These are phyloP conservation scores for Gasterosteus nipponicus DNA, from an alignment of 2,113 vertebrate genomes.

Conservation along the genomic window DNA sequence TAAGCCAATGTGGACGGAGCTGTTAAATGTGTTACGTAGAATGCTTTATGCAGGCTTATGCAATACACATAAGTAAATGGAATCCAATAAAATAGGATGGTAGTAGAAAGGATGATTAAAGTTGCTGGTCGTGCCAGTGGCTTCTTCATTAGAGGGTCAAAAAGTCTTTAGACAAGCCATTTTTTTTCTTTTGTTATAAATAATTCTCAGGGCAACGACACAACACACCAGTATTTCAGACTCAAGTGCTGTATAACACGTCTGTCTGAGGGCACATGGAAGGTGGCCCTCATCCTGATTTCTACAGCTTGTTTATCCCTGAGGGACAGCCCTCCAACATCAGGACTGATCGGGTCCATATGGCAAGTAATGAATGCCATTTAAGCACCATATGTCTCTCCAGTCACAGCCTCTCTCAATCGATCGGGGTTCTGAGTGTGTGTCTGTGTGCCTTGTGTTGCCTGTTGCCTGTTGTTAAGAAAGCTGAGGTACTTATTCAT, in stretches of 20 bases:
- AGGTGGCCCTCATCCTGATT: conserved; percentile 36
- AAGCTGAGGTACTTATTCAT: conserved; percentile 8
- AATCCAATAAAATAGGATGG: neutral
- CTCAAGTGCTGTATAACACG: conserved; percentile 25
- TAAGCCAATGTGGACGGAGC: neutral
- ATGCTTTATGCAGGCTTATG: neutral
- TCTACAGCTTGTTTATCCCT: conserved; percentile 43
- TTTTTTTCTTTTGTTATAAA: neutral
- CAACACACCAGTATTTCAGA: conserved; percentile 30
- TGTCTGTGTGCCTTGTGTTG: neutral
- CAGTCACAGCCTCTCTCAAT: conserved; percentile 18
- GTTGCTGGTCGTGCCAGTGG: neutral
- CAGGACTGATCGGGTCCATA: conserved; percentile 56
- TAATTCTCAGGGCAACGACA: neutral
- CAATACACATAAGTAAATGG: neutral
- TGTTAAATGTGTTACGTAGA: neutral
- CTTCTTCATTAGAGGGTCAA: neutral
- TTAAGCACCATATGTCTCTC: conserved; percentile 56
- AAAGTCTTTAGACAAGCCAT: neutral
- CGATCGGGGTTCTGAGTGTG: neutral
- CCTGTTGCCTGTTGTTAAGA: no score
- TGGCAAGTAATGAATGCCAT: conserved; percentile 49
- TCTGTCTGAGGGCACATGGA: conserved; percentile 26
- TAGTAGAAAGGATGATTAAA: neutral
- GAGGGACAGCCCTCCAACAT: conserved; percentile 40